Evolutionary conservation across 2,888 invertebrate species (phyloP), one percentile per base, ranked within the genome.

Genomic region (Melanophora roralis): DNA sequence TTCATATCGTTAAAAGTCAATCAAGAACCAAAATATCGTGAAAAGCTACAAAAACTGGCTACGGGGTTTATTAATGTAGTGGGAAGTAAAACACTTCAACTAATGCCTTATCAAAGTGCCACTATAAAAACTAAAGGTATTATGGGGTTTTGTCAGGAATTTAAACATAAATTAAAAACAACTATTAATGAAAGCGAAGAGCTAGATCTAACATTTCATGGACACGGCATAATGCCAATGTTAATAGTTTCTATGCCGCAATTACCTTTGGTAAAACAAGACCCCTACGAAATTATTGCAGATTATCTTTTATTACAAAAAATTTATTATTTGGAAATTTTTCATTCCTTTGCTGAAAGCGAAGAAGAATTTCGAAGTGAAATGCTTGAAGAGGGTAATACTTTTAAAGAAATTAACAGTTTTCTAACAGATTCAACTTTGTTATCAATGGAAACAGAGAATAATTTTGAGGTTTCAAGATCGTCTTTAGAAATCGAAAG

Each of bases 141-240:
- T 38, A 74, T 88, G 45, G 89, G 89, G 0, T 85, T 89, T 2
- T 84, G 69, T 27, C 85, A 85, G 36, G 82, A 83, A 49, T 89
- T 89, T 36, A 34, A 59, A 1, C 84, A 85, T 9, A 76, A 80
- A 5, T 85, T 88, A 38, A 82, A 78, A 0, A 65, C 87, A 12
- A 73, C 85, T 57, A 83, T 88, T 36, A 89, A 89, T 68, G 84
- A 84, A 19, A 82, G 83, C 21, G 85, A 86, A 36, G 65, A 81
- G 34, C 77, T 73, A 11, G 68, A 62, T 0, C 83, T 89, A 27
- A 80, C 78, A 2, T 69, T 89, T 3, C 81, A 83, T 0, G 89
- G 89, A 0, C 85, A 86, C 47, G 88, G 88, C 2, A 71, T 85
- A 2, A 82, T 89, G 81, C 89, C 89, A 57, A 86, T 89, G 72